These are phyloP conservation scores for Caenorhabditis macrosperma DNA, from an alignment of 2,888 invertebrate genomes.

Conservation along the genomic window DNA sequence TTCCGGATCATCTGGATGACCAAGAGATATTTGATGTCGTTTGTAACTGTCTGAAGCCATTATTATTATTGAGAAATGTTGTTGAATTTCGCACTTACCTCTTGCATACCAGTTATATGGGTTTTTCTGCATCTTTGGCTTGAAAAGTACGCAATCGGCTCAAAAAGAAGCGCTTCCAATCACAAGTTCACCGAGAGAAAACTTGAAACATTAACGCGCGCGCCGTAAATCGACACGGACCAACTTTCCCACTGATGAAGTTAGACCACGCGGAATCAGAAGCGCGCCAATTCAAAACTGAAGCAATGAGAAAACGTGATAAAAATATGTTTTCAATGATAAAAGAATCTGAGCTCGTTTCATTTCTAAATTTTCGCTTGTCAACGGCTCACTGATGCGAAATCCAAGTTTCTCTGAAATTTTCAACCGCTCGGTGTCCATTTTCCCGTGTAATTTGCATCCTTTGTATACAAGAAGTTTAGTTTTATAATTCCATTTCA, in stretches of 20 bases:
- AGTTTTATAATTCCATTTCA: too few relatives aligned
- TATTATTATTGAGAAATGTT: not conserved
- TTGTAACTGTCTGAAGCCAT: slow-evolving; percentile 11
- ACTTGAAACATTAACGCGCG: not conserved
- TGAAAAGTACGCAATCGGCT: not conserved
- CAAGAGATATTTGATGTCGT: slow-evolving; percentile 11
- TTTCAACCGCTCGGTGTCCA: too few relatives aligned
- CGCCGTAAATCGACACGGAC: slow-evolving; percentile 28
- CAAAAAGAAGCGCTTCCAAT: not conserved
- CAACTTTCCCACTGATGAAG: not conserved
- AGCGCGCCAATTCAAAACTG: slow-evolving; percentile 7
- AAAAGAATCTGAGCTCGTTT: too few relatives aligned
- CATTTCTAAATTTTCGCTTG: too few relatives aligned
- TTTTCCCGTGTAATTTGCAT: too few relatives aligned
- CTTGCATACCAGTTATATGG: slow-evolving; percentile 29
- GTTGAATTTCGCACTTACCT: slow-evolving; percentile 8
- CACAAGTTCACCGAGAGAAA: not conserved
- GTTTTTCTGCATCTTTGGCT: slow-evolving; percentile 7
- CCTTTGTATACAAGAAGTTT: too few relatives aligned
- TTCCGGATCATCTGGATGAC: slow-evolving; percentile 16
- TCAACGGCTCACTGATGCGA: too few relatives aligned
- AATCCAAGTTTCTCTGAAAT: too few relatives aligned
- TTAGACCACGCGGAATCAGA: not conserved
- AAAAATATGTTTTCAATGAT: too few relatives aligned
- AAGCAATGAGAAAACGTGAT: too few relatives aligned